Percentiles rank a stretch among this genome's conserved stretches.
phyloP scores from a whole-genome alignment of 2,888 invertebrate species.

The Cheilosia scutellata region DNA sequence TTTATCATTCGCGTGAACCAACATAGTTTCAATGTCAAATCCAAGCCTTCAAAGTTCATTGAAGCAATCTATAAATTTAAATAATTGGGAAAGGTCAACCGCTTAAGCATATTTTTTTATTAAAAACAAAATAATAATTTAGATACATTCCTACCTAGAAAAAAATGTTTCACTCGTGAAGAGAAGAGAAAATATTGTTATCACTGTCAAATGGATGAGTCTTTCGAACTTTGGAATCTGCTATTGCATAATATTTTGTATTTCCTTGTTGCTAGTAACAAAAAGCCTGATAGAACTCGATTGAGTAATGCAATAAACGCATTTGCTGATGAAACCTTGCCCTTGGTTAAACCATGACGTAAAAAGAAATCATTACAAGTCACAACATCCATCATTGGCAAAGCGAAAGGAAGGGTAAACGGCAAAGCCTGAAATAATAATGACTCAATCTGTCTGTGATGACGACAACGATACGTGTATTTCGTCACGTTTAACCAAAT shows the following conservation, averaged over 20 bases:
- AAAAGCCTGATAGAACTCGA: conserved; percentile 3
- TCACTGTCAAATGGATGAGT: neutral
- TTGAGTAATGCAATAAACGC: conserved; percentile 17
- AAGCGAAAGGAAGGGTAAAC: neutral
- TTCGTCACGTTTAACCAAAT: conserved; percentile 18
- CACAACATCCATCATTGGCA: neutral
- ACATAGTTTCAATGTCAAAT: conserved; percentile 9
- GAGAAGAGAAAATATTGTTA: neutral
- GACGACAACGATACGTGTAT: conserved; percentile 2
- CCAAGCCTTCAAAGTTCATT: conserved; percentile 24
- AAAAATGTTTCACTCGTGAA: no score
- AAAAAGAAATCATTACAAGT: neutral
- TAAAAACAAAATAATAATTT: conserved; percentile 2
- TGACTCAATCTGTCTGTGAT: conserved; percentile 20
- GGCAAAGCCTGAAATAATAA: conserved; percentile 12
- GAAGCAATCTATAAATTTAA: conserved; percentile 11
- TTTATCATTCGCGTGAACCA: conserved; percentile 11
- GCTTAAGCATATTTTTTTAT: neutral
- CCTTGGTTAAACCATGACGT: conserved; percentile 21
- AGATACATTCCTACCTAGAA: neutral
- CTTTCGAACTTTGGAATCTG: conserved; percentile 6
- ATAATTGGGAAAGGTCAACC: conserved; percentile 31
- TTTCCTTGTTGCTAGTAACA: neutral
- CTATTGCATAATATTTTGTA: conserved; percentile 13
- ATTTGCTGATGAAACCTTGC: conserved; percentile 33